Evolutionary conservation across 2,113 vertebrate species (phyloP), one percentile per base, ranked within the genome.

Genomic region (Cheilinus undulatus): DNA sequence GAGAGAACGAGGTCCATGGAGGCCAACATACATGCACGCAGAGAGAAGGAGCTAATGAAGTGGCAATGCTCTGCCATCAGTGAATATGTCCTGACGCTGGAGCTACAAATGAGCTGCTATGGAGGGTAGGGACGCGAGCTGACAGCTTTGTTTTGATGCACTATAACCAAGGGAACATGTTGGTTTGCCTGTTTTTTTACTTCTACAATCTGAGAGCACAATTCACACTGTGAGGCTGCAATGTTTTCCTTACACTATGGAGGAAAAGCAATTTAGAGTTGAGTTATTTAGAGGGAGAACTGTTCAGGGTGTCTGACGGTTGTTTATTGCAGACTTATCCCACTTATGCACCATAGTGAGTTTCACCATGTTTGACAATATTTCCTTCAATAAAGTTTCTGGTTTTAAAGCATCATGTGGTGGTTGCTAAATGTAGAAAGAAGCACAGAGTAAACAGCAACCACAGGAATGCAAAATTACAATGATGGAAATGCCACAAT

Each of bases 1-100:
- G 62, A 61, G 40, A 70, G 53, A 71, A 73, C 40, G 4, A 79
- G 69, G 76, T 45, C 86, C 80, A 1, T 1, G 0, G 85, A 84
- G 86, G 69, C 73, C 59, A 14, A 19, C 17, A 24, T 23, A 36
- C 43, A 36, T 27, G 46, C 32, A 51, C 22, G 17, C 46, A 48
- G 62, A 73, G 53, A 70, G 54, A 78, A 74, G 54, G 34, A 75
- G 76, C 85, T 91, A 91, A 91, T 90, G 91, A 92, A 87, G 90
- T 85, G 67, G 61, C 82, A 42, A 42, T 22, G 78, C 79, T 84
- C 80, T 38, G 42, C 66, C 79, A 70, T 65, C 59, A 73, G 76
- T 64, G 75, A 83, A 80, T 65, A 79, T 78, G 79, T 76, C 73
- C 78, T 38, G 61, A 87, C 68, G 65, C 52, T 15, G 67, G 83